Conservation (phyloP, 2,113 vertebrate genomes). For the Bujurquina vittata region DNA sequence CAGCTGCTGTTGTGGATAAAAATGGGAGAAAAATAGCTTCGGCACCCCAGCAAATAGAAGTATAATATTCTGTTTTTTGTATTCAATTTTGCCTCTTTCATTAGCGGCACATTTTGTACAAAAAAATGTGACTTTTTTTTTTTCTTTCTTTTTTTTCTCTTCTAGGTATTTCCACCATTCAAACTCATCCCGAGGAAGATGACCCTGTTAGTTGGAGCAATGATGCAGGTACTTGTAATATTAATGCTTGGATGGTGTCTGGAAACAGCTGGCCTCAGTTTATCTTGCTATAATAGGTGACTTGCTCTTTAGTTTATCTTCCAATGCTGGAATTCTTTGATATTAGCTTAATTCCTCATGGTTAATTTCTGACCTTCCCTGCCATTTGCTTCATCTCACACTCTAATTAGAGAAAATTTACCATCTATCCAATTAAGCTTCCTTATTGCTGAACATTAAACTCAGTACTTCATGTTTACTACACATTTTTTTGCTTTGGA, state of each 20-base stretch:
- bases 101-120: not conserved
- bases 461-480: not conserved
- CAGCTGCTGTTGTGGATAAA: constrained; percentile 84
- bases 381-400: constrained; percentile 30
- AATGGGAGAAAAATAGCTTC: constrained; percentile 84
- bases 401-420: constrained; percentile 30
- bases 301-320: constrained; percentile 32
- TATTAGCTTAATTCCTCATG: constrained; percentile 27
- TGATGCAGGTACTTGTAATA: constrained; percentile 86
- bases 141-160: not conserved
- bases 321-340: constrained; percentile 23
- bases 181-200: constrained; percentile 89
- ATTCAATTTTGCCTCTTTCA: not conserved
- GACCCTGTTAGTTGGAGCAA: constrained; percentile 89
- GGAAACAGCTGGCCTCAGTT: constrained; percentile 22
- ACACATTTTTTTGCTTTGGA: constrained; percentile 1
- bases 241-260: not conserved
- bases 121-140: not conserved
- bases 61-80: constrained; percentile 64
- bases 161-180: constrained; percentile 94
- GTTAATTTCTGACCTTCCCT: constrained; percentile 28
- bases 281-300: constrained; percentile 13
- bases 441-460: constrained; percentile 33
- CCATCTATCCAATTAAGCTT: not conserved
- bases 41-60: constrained; percentile 89